These are phyloP conservation scores for Erethizon dorsatum DNA, from an alignment of 2,797 vertebrate genomes.

Conservation along the genomic window DNA sequence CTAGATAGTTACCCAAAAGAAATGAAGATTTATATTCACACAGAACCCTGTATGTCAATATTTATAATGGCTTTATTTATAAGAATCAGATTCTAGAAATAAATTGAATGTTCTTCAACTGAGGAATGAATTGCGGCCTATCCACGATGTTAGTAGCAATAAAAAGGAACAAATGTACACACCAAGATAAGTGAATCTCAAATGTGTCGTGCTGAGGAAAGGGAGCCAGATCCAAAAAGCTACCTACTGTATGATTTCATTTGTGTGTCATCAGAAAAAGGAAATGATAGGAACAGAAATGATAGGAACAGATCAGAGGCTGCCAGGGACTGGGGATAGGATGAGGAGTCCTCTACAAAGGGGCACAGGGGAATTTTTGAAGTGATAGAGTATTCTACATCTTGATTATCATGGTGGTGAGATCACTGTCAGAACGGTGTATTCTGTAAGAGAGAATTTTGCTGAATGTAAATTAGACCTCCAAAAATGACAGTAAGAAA, in stretches of 20 bases:
- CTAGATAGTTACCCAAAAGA: constrained; percentile 33
- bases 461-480: not conserved
- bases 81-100: constrained; percentile 58
- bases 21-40: constrained; percentile 50
- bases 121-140: not conserved
- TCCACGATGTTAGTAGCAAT: not conserved
- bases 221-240: constrained; percentile 10
- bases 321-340: not conserved
- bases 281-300: not conserved
- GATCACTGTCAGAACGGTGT: not conserved
- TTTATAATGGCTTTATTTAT: constrained; percentile 30
- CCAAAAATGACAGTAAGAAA: constrained; percentile 34
- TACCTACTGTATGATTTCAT: not conserved
- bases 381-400: constrained; percentile 24
- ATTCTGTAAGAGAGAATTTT: constrained; percentile 31
- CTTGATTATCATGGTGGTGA: not conserved
- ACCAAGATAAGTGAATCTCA: not conserved
- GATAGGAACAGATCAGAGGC: not conserved
- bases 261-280: constrained; percentile 1
- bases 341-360: not conserved
- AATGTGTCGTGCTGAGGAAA: not conserved
- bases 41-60: not conserved
- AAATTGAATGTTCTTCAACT: not conserved
- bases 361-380: not conserved
- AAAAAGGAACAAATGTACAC: not conserved